Percentiles rank a stretch among this genome's conserved stretches.
phyloP scores from a whole-genome alignment of 1,140 invertebrate genomes.

The Agrilus planipennis region DNA sequence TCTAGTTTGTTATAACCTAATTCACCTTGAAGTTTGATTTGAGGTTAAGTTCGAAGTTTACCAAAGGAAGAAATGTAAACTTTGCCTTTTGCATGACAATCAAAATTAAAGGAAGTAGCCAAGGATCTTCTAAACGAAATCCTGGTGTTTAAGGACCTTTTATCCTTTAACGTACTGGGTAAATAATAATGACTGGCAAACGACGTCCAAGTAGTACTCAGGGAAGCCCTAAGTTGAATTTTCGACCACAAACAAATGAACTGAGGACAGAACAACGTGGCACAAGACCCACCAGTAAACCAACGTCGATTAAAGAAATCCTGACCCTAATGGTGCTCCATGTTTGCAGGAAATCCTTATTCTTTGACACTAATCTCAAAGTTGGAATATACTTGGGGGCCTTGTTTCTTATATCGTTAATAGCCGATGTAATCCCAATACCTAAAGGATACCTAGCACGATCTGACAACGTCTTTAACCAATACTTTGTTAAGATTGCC shows the following conservation, averaged over 20 bases:
- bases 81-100: too few species aligned
- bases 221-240: constrained; percentile 34
- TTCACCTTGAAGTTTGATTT: too few species aligned
- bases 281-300: constrained; percentile 66
- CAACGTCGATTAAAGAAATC: constrained; percentile 68
- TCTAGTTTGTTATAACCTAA: too few species aligned
- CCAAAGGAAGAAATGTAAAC: too few species aligned
- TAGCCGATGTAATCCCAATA: constrained; percentile 70
- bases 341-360: constrained; percentile 73
- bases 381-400: constrained; percentile 70
- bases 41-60: too few species aligned
- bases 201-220: constrained; percentile 18
- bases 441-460: constrained; percentile 77
- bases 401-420: constrained; percentile 71
- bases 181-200: constrained; percentile 23
- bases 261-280: constrained; percentile 40
- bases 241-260: constrained; percentile 37
- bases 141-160: too few species aligned
- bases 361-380: constrained; percentile 76
- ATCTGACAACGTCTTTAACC: constrained; percentile 81
- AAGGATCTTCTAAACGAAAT: too few species aligned
- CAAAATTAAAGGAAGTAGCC: too few species aligned
- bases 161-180: not conserved
- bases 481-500: constrained; percentile 87
- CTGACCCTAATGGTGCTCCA: constrained; percentile 74